These are phyloP conservation scores for pig (Sus scrofa) DNA, from an alignment of 2,113 vertebrate species.

Conservation along the genomic window DNA sequence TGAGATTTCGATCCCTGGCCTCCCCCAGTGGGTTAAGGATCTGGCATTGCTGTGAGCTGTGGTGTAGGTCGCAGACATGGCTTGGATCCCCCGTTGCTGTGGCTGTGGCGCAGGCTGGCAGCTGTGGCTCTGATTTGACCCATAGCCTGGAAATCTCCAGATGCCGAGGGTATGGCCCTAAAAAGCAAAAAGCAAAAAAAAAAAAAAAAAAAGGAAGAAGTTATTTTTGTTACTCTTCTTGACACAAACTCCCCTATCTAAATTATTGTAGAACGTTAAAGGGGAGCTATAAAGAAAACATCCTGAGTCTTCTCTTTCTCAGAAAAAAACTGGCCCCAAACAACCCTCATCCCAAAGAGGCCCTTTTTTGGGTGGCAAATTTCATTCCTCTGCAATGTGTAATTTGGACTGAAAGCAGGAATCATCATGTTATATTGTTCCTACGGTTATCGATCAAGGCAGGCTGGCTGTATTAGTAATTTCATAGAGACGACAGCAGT, in stretches of 20 bases:
- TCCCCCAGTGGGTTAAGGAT: too few species aligned
- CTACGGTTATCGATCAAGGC: background rate
- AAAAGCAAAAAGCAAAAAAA: too few species aligned
- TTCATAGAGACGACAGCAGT: background rate
- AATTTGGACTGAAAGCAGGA: background rate
- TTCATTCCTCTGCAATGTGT: background rate
- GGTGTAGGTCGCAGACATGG: too few species aligned
- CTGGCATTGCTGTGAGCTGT: too few species aligned
- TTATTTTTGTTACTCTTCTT: background rate
- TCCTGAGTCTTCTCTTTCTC: background rate
- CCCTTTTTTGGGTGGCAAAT: background rate
- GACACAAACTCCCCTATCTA: background rate
- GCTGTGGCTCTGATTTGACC: too few species aligned
- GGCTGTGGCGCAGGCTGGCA: too few species aligned
- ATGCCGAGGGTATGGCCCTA: too few species aligned
- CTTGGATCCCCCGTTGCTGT: too few species aligned
- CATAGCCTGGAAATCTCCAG: too few species aligned
- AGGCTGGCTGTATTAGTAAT: background rate
- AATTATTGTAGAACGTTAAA: background rate
- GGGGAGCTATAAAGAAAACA: background rate
- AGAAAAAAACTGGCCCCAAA: background rate
- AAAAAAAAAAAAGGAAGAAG: background rate
- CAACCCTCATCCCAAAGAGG: background rate
- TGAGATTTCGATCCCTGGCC: too few species aligned
- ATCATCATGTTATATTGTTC: background rate